Percentiles rank a stretch among this genome's conserved stretches.
phyloP scores from a whole-genome alignment of 2,797 vertebrate species.

The Acipenser ruthenus region DNA sequence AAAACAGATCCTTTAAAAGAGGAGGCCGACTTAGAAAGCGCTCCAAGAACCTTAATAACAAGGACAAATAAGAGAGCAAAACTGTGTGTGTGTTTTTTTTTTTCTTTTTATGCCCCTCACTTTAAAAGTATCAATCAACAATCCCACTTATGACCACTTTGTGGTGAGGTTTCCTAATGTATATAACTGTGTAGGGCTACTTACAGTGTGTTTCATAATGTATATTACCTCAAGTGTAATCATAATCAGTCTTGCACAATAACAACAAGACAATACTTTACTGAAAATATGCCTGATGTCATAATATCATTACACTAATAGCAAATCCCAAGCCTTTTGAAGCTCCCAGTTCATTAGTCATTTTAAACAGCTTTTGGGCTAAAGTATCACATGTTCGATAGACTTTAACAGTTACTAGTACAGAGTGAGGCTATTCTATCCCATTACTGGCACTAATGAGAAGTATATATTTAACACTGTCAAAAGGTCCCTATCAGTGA shows the following conservation, averaged over 20 bases:
- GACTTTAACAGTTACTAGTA: slow-evolving; percentile 48
- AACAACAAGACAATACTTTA: slow-evolving; percentile 74
- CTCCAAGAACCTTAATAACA: slow-evolving; percentile 66
- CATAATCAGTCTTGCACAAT: slow-evolving; percentile 69
- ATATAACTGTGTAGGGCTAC: slow-evolving; percentile 45
- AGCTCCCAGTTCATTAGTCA: slow-evolving; percentile 50
- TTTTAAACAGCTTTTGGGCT: slow-evolving; percentile 55
- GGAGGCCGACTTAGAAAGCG: slow-evolving; percentile 48
- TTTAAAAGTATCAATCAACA: slow-evolving; percentile 70
- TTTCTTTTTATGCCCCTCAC: slow-evolving; percentile 43
- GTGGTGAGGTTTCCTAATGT: slow-evolving; percentile 37
- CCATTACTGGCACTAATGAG: slow-evolving; percentile 46
- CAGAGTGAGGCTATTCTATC: slow-evolving; percentile 20
- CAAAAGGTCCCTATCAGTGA: slow-evolving; percentile 48
- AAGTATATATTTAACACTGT: slow-evolving; percentile 35
- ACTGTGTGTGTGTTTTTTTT: slow-evolving; percentile 13
- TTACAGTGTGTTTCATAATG: slow-evolving; percentile 64
- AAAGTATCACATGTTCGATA: slow-evolving; percentile 45
- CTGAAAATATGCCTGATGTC: slow-evolving; percentile 59
- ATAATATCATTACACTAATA: slow-evolving; percentile 72
- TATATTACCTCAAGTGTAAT: slow-evolving; percentile 57
- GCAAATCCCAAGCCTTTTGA: slow-evolving; percentile 47
- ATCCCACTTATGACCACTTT: slow-evolving; percentile 59
- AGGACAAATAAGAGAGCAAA: slow-evolving; percentile 75
- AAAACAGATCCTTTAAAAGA: slow-evolving; percentile 56